Evolutionary conservation across 2,113 vertebrate genomes (phyloP).

Genomic region (Catharus bicknelli): DNA sequence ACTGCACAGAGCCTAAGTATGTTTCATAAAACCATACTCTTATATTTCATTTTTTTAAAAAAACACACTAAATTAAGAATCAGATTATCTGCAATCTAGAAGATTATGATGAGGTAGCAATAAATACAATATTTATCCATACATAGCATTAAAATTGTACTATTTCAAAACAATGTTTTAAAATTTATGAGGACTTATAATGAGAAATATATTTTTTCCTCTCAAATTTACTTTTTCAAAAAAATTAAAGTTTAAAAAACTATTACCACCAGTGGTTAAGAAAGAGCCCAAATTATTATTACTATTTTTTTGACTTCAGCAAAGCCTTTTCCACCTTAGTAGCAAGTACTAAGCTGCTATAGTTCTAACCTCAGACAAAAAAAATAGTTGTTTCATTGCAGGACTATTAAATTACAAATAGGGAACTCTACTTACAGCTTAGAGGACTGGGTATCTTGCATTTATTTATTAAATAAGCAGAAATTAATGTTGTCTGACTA

Average conservation of each 20-base stretch:
- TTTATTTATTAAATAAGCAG: background rate
- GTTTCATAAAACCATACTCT: background rate
- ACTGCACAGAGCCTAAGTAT: background rate
- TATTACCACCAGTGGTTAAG: background rate
- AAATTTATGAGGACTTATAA: background rate
- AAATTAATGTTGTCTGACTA: background rate
- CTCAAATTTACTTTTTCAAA: background rate
- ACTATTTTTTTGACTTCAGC: background rate
- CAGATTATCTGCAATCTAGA: background rate
- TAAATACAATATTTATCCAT: background rate
- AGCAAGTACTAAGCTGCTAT: background rate
- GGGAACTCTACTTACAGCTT: background rate
- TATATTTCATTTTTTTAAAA: background rate
- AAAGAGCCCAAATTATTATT: background rate
- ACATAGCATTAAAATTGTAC: accelerated
- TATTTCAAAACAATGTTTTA: background rate
- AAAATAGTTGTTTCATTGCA: background rate
- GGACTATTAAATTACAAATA: background rate
- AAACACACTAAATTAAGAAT: background rate
- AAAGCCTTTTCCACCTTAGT: background rate
- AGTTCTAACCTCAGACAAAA: background rate
- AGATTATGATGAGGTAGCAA: background rate
- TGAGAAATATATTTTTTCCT: background rate
- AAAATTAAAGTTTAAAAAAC: background rate
- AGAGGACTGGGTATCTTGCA: background rate